phyloP scores from a whole-genome alignment of 2,888 invertebrate species.

The Mamestra brassicae region DNA sequence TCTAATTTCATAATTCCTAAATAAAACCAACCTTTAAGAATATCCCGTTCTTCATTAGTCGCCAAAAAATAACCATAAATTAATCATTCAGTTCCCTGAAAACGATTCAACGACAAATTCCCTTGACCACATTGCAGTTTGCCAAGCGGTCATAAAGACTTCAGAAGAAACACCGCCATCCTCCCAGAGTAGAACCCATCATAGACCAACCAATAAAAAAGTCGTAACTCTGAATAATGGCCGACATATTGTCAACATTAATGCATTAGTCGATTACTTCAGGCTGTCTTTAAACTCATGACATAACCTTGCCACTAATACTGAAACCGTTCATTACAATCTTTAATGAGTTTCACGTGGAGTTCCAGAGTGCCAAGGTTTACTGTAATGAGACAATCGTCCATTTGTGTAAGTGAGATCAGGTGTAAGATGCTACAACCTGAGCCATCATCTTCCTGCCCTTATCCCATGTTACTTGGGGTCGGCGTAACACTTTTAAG shows the following conservation, averaged over 20 bases:
- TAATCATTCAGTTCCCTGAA: conserved; percentile 30
- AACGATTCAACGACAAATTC: conserved; percentile 13
- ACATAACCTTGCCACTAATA: conserved; percentile 12
- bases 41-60: background rate
- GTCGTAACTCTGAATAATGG: conserved; percentile 44
- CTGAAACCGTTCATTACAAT: conserved; percentile 10
- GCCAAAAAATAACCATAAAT: conserved; percentile 20
- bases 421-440: background rate
- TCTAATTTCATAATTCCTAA: conserved; percentile 14
- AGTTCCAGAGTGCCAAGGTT: conserved; percentile 30
- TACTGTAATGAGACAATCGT: background rate
- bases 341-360: conserved; percentile 40
- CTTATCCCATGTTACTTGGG: too few species aligned
- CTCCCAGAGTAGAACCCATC: conserved; percentile 7
- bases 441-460: too few species aligned
- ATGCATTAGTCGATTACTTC: conserved; percentile 28
- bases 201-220: conserved; percentile 37
- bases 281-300: conserved; percentile 24
- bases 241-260: conserved; percentile 41
- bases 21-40: conserved; percentile 1
- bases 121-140: conserved; percentile 38
- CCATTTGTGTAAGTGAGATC: background rate
- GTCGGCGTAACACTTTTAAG: too few species aligned
- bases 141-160: conserved; percentile 29
- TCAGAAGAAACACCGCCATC: background rate